Conservation (phyloP, 2,797 vertebrate species). For the Peromyscus melanophrys region DNA sequence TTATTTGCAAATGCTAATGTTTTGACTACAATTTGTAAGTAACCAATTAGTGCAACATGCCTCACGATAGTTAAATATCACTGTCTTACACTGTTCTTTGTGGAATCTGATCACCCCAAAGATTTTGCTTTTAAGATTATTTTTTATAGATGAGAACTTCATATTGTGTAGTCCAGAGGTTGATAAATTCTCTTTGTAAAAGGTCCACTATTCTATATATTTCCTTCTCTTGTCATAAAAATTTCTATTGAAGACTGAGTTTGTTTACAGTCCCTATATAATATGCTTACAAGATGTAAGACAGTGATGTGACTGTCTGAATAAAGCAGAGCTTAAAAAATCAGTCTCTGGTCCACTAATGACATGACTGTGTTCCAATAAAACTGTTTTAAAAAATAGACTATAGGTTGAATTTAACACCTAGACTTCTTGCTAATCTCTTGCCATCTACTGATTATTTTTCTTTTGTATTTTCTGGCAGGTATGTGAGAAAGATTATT, state of each 20-base stretch:
- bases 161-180: not conserved
- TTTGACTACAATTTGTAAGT: slow-evolving; percentile 31
- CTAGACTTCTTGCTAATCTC: not conserved
- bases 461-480: not conserved
- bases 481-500: slow-evolving; percentile 27
- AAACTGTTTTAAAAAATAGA: not conserved
- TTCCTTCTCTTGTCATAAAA: not conserved
- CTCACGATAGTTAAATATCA: not conserved
- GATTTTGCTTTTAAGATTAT: slow-evolving; percentile 20
- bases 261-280: not conserved
- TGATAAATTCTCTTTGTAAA: not conserved
- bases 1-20: slow-evolving; percentile 14
- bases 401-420: not conserved
- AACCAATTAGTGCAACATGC: not conserved
- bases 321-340: not conserved
- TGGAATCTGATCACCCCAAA: not conserved
- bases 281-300: not conserved
- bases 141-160: not conserved
- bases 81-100: not conserved
- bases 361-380: not conserved
- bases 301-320: not conserved
- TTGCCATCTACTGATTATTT: not conserved
- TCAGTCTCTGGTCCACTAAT: not conserved
- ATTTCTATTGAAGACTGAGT: not conserved
- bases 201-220: not conserved